Evolutionary conservation across 2,888 invertebrate species (phyloP), one percentile per base, ranked within the genome.

Genomic region (Melieria omissa): DNA sequence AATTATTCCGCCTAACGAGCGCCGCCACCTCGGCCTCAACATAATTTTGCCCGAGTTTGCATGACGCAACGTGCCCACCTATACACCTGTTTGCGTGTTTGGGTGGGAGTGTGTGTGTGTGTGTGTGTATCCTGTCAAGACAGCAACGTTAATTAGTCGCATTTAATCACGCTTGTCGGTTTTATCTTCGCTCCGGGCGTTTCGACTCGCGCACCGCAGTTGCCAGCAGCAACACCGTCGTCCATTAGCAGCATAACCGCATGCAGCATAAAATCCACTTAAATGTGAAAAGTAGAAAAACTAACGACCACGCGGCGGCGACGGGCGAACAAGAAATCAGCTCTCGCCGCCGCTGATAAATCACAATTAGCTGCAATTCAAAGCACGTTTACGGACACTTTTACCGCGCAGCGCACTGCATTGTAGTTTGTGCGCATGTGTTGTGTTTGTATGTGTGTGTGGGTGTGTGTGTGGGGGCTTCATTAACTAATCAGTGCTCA

Each of bases 131-230:
- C 44, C 44, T 10, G 44, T 3, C 12, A 12, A 16, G 29, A 58
- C 45, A 60, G 45, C 57, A 63, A 44, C 68, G 71, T 76, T 80
- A 81, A 81, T 81, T 81, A 80, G 78, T 49, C 54, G 66, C 73
- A 63, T 72, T 79, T 77, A 80, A 78, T 79, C 77, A 76, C 71
- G 76, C 73, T 64, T 66, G 69, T 54, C 44, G 29, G 60, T 57
- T 47, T 63, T 52, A 49, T 58, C 45, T 62, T 55, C 62, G 52
- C 41, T 29, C 16, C 10, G 45, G 10, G 29, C 63, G 12, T 9
- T 8, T 5, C 12, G 14, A 5, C 12, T n/a, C 4, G 5, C 42
- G 64, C 49, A 47, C 16, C n/a, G 52, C 12, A 42, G 47, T 16
- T 1, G 8, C 4, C 49, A 54, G 14, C 16, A 65, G 29, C 3